Percentiles rank a stretch among this genome's conserved stretches.
phyloP scores from a whole-genome alignment of 2,113 vertebrate species.

The Alouatta palliata region DNA sequence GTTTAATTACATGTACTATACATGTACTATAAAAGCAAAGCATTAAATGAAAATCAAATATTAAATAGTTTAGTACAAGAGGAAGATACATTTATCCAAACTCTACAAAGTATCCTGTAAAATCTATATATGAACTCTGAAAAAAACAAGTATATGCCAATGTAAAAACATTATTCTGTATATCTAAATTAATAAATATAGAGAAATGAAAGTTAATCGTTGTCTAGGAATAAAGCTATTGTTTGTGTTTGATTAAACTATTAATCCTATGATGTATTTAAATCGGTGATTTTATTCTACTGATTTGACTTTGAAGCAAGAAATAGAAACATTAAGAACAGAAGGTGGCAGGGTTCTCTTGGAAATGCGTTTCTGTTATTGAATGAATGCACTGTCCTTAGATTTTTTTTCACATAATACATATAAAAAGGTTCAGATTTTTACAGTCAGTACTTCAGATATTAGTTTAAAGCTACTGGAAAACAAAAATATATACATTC shows the following conservation, averaged over 20 bases:
- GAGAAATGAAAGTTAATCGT: background rate
- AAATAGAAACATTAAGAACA: background rate
- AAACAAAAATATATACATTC: background rate
- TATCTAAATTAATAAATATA: background rate
- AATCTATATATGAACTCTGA: background rate
- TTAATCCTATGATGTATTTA: background rate
- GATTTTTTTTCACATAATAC: background rate
- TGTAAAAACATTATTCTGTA: background rate
- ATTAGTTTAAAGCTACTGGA: background rate
- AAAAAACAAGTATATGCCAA: background rate
- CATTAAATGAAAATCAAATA: background rate
- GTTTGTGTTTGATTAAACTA: conserved; percentile 3
- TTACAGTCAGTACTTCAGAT: background rate
- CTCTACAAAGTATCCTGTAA: background rate
- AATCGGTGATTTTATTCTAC: background rate
- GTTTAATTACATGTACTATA: background rate
- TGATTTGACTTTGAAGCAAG: background rate
- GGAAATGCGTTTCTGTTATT: background rate
- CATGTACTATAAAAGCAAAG: background rate
- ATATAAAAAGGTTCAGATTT: background rate
- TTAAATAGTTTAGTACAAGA: background rate
- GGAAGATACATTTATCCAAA: background rate
- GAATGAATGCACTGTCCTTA: background rate
- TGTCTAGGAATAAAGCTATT: conserved; percentile 9
- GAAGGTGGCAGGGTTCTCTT: conserved; percentile 37